These are phyloP conservation scores for Danio albolineatus DNA, from an alignment of 2,797 vertebrate species.

Conservation along the genomic window DNA sequence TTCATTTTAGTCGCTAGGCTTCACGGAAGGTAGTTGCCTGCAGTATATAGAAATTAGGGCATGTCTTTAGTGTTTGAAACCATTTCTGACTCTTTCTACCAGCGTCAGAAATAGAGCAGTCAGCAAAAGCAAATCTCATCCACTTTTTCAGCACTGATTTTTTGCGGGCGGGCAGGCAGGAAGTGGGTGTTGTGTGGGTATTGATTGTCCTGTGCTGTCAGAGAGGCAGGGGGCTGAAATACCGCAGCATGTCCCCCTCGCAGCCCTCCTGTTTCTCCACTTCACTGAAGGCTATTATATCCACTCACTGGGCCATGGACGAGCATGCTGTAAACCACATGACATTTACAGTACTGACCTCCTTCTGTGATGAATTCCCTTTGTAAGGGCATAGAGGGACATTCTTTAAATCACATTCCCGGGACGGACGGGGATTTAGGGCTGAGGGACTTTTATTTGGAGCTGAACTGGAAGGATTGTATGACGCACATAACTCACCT, in stretches of 20 bases:
- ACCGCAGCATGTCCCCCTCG: neutral
- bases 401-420: conserved; percentile 44
- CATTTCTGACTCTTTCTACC: neutral
- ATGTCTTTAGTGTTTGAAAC: neutral
- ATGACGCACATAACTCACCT: conserved; percentile 38
- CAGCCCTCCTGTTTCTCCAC: conserved; percentile 11
- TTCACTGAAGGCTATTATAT: conserved; percentile 38
- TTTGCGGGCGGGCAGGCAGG: conserved; percentile 5
- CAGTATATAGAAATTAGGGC: neutral
- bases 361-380: conserved; percentile 44
- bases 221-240: conserved; percentile 18
- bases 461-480: neutral
- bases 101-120: conserved; percentile 27
- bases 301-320: conserved; percentile 21
- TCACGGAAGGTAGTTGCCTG: neutral
- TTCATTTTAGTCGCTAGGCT: neutral
- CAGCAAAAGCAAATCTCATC: neutral
- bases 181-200: conserved; percentile 17
- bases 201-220: conserved; percentile 43
- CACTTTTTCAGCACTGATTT: neutral
- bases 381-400: conserved; percentile 24
- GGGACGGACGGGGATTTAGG: neutral
- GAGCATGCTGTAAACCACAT: conserved; percentile 39
- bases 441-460: conserved; percentile 1
- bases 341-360: conserved; percentile 49